Conservation (phyloP, 2,888 invertebrate genomes). For the Glaucopsyche alexis region DNA sequence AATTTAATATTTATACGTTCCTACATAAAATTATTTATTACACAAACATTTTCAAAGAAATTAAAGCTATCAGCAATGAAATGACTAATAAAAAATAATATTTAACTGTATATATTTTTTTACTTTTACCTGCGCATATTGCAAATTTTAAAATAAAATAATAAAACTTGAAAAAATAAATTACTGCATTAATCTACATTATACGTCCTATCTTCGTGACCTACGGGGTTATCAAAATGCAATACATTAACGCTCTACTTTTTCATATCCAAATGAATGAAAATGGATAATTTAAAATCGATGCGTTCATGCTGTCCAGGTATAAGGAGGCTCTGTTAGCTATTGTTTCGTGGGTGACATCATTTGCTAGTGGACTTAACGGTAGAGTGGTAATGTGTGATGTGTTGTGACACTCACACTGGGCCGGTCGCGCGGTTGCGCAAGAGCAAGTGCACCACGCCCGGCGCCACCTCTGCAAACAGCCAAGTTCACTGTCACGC, state of each 20-base stretch:
- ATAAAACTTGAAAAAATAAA: neutral
- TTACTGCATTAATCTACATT: neutral
- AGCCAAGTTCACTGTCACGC: constrained; percentile 71
- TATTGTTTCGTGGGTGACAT: constrained; percentile 50
- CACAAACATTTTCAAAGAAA: too few relatives aligned
- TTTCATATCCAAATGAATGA: neutral
- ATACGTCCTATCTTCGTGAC: constrained; percentile 3
- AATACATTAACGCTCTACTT: neutral
- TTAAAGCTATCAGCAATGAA: too few relatives aligned
- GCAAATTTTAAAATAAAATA: neutral
- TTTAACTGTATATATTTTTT: too few relatives aligned
- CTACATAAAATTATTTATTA: too few relatives aligned
- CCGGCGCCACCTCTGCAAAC: constrained; percentile 49
- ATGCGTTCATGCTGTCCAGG: neutral
- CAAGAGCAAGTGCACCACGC: constrained; percentile 64
- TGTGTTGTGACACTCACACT: constrained; percentile 55
- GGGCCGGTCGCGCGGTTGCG: constrained; percentile 57
- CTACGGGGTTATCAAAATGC: constrained; percentile 30
- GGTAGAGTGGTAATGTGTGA: constrained; percentile 74
- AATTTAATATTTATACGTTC: too few relatives aligned
- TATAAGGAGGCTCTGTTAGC: constrained; percentile 37
- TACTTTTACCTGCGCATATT: too few relatives aligned
- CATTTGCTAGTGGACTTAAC: constrained; percentile 64
- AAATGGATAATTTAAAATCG: constrained; percentile 11
- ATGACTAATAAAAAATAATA: too few relatives aligned